These are phyloP conservation scores for Melanotaenia nigrans DNA, from an alignment of 2,797 vertebrate species.

Conservation along the genomic window DNA sequence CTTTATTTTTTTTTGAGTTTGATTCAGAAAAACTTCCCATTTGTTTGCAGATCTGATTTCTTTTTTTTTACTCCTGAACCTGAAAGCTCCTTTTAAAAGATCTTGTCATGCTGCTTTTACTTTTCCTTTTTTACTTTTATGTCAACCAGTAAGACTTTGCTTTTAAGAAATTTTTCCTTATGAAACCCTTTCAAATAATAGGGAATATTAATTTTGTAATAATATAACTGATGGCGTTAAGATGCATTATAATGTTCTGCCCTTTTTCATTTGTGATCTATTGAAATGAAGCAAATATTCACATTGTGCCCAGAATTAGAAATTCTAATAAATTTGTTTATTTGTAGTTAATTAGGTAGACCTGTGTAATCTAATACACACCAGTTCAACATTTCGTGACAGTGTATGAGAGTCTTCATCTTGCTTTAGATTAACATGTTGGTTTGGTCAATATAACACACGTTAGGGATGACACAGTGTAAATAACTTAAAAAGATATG, in stretches of 20 bases:
- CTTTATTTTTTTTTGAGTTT: slow-evolving; percentile 6
- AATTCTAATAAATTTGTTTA: not conserved
- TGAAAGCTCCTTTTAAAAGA: not conserved
- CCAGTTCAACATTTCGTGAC: no score
- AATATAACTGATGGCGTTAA: no score
- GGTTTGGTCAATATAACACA: no score
- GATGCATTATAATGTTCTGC: not conserved
- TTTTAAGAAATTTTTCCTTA: not conserved
- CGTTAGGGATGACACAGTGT: no score
- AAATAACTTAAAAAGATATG: no score
- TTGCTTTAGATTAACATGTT: no score
- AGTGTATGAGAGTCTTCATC: no score
- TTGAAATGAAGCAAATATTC: slow-evolving; percentile 2
- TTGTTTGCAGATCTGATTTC: fast-evolving
- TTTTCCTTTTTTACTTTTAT: not conserved
- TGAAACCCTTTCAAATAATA: not conserved
- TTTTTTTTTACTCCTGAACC: not conserved
- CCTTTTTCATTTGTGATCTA: not conserved
- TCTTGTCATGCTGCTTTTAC: not conserved
- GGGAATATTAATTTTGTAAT: not conserved
- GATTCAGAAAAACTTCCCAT: not conserved
- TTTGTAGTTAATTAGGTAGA: slow-evolving; percentile 4
- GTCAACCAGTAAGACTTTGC: not conserved
- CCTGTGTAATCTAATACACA: not conserved
- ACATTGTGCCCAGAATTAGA: not conserved